Base-by-base conservation (phyloP, 2,113 vertebrate genomes). In the Amphilophus citrinellus region DNA sequence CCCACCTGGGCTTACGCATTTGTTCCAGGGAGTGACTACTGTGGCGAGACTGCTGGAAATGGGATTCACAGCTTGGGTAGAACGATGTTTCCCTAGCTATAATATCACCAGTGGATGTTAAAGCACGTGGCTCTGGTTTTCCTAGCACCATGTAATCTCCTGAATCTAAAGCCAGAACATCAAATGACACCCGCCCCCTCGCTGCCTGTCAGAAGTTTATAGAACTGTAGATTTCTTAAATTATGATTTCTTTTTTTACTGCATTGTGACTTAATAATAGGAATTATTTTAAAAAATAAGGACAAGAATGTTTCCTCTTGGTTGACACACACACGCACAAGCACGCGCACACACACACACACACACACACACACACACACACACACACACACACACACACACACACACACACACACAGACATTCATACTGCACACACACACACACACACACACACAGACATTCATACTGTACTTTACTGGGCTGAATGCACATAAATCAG, bases 1-100 rank as follows among this genome's bases (percentile, higher is more conserved):
- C 82, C 87, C 86, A 91, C 82, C 84, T 88, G 87, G 66, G 61
- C 75, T 56, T 81, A 61, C 11, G 18, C 75, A 89, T 92, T 68
- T 88, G 85, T 84, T 89, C 90, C 63, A 71, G 27, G 62, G 82
- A 84, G 82, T 80, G 65, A 86, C 65, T 80, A 44, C 61, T 82
- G 82, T 79, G 42, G 62, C 58, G 3, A 85, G 77, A 77, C 82
- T 85, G 77, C 62, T 82, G 63, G 89, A 83, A 61, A 78, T 56
- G 71, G 73, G 60, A 80, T 84, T 85, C 75, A 82, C 79, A 83
- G 61, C 27, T 63, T 47, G 39, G 20, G 35, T n/a, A 60, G 30
- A 80, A 42, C 61, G 81, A 68, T 42, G 47, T 77, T 79, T 32
- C 27, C 8, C 47, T 73, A 56, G 68, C 47, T 73, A 35, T 35